Percentiles rank a stretch among this genome's conserved stretches.
These are phyloP conservation scores for Sorex maritimensis DNA, from an alignment of 2,797 vertebrate species.

Conservation along the genomic window DNA sequence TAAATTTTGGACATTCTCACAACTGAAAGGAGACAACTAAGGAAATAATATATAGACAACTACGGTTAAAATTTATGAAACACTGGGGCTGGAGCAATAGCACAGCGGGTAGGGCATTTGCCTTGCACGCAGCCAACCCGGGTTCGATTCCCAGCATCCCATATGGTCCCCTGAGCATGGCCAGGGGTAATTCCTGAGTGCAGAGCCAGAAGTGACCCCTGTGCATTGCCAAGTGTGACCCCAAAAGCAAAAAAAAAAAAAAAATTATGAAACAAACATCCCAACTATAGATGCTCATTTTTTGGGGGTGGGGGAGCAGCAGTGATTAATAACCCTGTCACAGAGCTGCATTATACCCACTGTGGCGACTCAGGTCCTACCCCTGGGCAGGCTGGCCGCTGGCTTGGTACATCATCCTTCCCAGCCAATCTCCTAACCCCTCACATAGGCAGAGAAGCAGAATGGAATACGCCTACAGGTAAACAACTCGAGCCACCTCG, in stretches of 20 bases:
- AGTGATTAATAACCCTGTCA: background rate
- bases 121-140: too few relatives aligned
- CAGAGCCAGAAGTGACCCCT: too few relatives aligned
- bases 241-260: background rate
- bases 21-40: constrained; percentile 23
- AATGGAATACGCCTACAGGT: constrained; percentile 48
- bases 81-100: too few relatives aligned
- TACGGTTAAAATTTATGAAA: background rate
- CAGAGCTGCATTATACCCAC: background rate
- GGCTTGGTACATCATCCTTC: background rate
- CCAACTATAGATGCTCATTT: background rate
- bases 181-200: too few relatives aligned
- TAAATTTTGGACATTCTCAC: constrained; percentile 32
- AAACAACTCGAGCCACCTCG: background rate
- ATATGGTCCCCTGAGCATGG: too few relatives aligned
- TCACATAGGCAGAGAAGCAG: background rate
- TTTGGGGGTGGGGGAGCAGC: background rate
- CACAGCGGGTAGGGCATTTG: too few relatives aligned
- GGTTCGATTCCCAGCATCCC: too few relatives aligned
- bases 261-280: constrained; percentile 31
- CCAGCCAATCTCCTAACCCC: too few relatives aligned
- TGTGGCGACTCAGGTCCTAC: background rate
- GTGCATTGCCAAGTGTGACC: too few relatives aligned
- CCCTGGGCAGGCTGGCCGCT: background rate
- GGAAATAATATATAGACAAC: constrained; percentile 44